These are phyloP conservation scores for Vicugna pacos DNA, from an alignment of 2,113 vertebrate species.

Conservation along the genomic window DNA sequence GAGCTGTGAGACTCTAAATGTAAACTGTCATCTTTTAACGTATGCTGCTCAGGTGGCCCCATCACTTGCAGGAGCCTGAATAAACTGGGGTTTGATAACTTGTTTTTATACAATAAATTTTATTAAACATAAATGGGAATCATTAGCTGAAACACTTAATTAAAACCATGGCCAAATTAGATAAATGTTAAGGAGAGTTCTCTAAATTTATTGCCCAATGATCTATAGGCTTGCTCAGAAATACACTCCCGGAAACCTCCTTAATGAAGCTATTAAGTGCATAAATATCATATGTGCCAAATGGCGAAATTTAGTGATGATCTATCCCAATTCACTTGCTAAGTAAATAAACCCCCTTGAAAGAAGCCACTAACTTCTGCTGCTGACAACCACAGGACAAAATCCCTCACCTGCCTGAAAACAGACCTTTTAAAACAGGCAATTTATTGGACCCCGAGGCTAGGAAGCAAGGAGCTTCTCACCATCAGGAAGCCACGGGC, in stretches of 20 bases:
- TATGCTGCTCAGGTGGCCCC: background rate
- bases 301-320: conserved; percentile 53
- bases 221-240: conserved; percentile 67
- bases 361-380: background rate
- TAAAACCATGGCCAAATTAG: conserved; percentile 74
- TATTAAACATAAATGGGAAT: conserved; percentile 79
- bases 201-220: conserved; percentile 75
- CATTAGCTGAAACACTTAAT: conserved; percentile 81
- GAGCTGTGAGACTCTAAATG: background rate
- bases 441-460: background rate
- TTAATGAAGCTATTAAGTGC: conserved; percentile 77
- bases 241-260: conserved; percentile 67
- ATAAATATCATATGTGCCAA: conserved; percentile 76
- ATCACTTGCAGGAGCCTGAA: background rate
- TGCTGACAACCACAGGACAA: background rate
- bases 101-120: conserved; percentile 75
- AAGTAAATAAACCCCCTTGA: conserved; percentile 63
- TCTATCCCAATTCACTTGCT: conserved; percentile 61
- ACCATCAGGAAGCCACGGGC: background rate
- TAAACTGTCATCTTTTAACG: background rate
- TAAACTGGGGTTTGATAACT: conserved; percentile 70
- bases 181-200: conserved; percentile 61
- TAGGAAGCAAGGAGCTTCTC: background rate
- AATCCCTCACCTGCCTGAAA: background rate
- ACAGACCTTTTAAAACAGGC: background rate